Base-by-base conservation (phyloP, 2,888 invertebrate genomes). In the Achlya flavicornis region DNA sequence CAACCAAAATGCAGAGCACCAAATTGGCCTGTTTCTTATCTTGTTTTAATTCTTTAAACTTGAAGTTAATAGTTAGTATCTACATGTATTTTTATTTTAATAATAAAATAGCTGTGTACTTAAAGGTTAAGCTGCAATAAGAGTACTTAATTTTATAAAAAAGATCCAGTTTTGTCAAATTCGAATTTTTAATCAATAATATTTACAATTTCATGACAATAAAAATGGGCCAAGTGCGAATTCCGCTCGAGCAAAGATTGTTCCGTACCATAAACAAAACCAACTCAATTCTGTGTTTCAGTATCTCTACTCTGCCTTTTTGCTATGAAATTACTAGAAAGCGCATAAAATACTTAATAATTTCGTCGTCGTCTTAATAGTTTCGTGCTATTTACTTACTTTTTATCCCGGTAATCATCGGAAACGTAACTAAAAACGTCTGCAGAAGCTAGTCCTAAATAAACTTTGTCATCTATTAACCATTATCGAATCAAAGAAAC, bases 401-500 rank as follows among this genome's bases (percentile, higher is more conserved):
- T n/a, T n/a, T n/a, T n/a, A n/a, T n/a, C n/a, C n/a, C n/a, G n/a
- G n/a, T n/a, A n/a, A n/a, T n/a, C 26, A 26, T 26, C 26, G 26
- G 26, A 2, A 26, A 35, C 4, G 35, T 35, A 6, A 7, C 3
- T 35, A 6, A 35, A 35, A 35, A 35, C 35, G 4, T 7, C 6
- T 5, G 35, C 5, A 35, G 35, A 35, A 38, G 38, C 38, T 43
- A 43, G 43, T 43, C n/a, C n/a, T 46, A n/a, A 46, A n/a, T 46
- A n/a, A n/a, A 46, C 41, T n/a, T 46, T 46, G n/a, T 5, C 41
- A 41, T 41, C 12, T 12, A 3, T 12, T 41, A 11, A 12, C 41
- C 46, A 46, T 53, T 19, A 19, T 19, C 53, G 19, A 53, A 19
- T 53, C 53, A 53, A 53, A 73, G 73, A 72, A 74, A 73, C 77